Base-by-base conservation (phyloP, 2,888 invertebrate genomes). In the Drosophila conformis region DNA sequence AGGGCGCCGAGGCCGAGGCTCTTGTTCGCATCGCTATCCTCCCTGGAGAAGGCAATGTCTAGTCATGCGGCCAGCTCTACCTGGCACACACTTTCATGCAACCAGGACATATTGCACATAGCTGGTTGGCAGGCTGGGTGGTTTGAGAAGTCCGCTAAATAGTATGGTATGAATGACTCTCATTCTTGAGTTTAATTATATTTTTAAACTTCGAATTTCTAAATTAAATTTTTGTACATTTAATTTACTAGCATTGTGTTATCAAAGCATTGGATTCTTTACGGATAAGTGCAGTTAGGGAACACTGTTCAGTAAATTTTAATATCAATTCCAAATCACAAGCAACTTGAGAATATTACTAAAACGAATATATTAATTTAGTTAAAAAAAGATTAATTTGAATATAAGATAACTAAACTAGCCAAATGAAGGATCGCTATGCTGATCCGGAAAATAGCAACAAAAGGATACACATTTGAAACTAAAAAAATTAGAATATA, bases 31-130 rank as follows among this genome's bases (percentile, higher is more conserved):
- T 65, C 67, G 62, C 68, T 35, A 13, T 31, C 70, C 79, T 71
- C 64, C 73, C 84, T 53, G 58, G 83, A 86, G 74, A 71, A 61
- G 52, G 60, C 69, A 78, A 72, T 78, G 88, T 84, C 84, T 88
- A 86, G 78, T 88, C 88, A 76, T 71, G 86, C 81, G 72, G 38
- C 63, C 80, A 68, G 71, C 54, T 53, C n/a, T 57, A 57, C 40
- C 57, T 57, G 35, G 18, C 25, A 35, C 35, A 62, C 61, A 76
- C 64, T 56, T 54, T 73, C 33, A 33, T 31, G 59, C 64, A 69
- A 64, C 25, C 31, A 56, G 65, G 40, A 66, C 65, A 76, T 76
- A 73, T 76, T 80, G 69, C 56, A 57, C 29, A 38, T 40, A 48
- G 64, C 69, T 59, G 48, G 11, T 59, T 29, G 49, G 31, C 36